Percentiles rank a stretch among this genome's conserved stretches.
Evolutionary conservation across 1,140 invertebrate species (phyloP).

Genomic region (Pachyrhynchus sulphureomaculatus): DNA sequence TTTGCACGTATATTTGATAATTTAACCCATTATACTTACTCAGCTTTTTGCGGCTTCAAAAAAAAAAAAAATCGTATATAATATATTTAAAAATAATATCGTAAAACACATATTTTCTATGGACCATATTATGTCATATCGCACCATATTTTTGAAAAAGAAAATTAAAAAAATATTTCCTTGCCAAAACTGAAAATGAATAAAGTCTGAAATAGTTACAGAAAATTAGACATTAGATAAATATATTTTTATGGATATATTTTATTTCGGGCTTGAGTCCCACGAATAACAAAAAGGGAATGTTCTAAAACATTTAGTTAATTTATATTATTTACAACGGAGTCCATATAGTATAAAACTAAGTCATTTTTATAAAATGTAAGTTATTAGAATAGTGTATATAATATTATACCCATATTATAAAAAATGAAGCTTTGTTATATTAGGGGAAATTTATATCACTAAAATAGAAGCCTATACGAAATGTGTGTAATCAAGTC

Average conservation of each 20-base stretch:
- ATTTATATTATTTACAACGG: neutral
- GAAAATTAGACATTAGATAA: neutral
- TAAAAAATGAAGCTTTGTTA: neutral
- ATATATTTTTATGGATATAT: conserved; percentile 11
- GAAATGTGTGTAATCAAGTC: no score
- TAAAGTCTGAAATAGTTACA: conserved; percentile 7
- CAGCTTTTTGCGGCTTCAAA: no score
- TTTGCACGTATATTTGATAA: no score
- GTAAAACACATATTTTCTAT: neutral
- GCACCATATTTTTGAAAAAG: conserved; percentile 1
- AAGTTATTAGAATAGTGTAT: neutral
- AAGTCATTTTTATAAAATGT: conserved; percentile 20
- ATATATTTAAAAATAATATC: no score
- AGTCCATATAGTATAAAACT: conserved; percentile 3
- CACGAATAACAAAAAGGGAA: neutral
- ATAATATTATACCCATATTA: neutral
- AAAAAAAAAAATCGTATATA: no score
- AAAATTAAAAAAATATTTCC: neutral
- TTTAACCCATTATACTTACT: no score
- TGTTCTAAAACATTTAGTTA: neutral
- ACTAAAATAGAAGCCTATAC: neutral
- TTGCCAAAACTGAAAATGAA: conserved; percentile 11
- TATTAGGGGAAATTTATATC: neutral
- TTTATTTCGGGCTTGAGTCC: neutral
- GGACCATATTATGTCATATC: neutral